phyloP scores from a whole-genome alignment of 2,113 vertebrate genomes.

The Xenotilapia leptura region DNA sequence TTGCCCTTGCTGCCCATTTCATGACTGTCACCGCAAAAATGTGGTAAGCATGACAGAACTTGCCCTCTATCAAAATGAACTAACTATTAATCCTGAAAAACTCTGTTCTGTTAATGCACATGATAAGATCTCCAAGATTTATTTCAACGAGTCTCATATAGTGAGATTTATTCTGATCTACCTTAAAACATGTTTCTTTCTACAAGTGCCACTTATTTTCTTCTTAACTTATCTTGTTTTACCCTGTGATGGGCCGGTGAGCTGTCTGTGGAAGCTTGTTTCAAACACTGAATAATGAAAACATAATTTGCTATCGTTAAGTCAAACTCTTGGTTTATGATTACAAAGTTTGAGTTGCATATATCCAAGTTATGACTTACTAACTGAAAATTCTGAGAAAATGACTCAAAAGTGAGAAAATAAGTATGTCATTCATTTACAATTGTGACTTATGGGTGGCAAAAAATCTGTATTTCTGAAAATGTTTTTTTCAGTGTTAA shows the following conservation, averaged over 20 bases:
- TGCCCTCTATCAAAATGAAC: background rate
- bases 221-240: background rate
- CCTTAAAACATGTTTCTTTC: background rate
- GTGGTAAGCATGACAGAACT: background rate
- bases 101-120: background rate
- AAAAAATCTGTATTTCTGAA: background rate
- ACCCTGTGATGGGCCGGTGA: background rate
- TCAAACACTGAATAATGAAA: background rate
- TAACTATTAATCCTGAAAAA: background rate
- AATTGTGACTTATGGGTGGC: background rate
- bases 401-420: background rate
- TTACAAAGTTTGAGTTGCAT: background rate
- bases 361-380: background rate
- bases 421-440: accelerated
- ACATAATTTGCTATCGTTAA: accelerated
- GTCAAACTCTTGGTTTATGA: background rate
- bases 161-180: background rate
- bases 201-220: background rate
- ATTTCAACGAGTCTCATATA: background rate
- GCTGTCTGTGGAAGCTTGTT: background rate
- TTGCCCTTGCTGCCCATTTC: background rate
- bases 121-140: background rate
- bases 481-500: background rate
- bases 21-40: background rate
- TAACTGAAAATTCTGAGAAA: background rate